Evolutionary conservation across 2,113 vertebrate species (phyloP).

Genomic region (Pseudorhombus dupliciocellatus): DNA sequence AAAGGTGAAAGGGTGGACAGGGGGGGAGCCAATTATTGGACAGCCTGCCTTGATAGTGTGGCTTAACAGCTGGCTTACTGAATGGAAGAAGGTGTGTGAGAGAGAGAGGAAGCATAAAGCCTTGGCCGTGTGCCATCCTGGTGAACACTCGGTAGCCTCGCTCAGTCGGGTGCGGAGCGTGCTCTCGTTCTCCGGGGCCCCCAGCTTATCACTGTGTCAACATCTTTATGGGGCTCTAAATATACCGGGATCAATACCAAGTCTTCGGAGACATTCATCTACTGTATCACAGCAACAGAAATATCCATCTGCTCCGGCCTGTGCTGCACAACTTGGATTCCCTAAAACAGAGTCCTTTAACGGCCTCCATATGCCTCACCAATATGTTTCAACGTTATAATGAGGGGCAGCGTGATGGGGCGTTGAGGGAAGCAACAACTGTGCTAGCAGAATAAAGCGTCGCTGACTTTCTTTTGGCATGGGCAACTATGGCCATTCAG

Average conservation of each 20-base stretch:
- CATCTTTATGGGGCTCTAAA: constrained; percentile 78
- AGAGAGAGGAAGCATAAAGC: constrained; percentile 51
- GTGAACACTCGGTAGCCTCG: constrained; percentile 48
- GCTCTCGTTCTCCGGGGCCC: constrained; percentile 58
- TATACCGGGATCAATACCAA: constrained; percentile 70
- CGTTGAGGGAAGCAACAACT: neutral
- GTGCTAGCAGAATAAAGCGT: neutral
- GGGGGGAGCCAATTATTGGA: constrained; percentile 81
- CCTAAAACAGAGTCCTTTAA: neutral
- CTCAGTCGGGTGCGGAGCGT: constrained; percentile 38
- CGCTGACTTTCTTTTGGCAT: no score
- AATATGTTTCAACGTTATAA: constrained; percentile 6
- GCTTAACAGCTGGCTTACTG: constrained; percentile 83
- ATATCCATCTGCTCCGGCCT: constrained; percentile 56
- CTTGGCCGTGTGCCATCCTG: constrained; percentile 57
- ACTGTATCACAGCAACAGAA: constrained; percentile 68
- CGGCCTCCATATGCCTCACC: constrained; percentile 21
- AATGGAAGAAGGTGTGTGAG: constrained; percentile 52
- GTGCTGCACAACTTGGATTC: constrained; percentile 13
- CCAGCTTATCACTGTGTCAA: constrained; percentile 74
- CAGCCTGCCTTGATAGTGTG: constrained; percentile 82
- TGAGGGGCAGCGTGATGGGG: neutral
- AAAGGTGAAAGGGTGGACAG: constrained; percentile 68
- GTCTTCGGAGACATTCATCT: constrained; percentile 66
- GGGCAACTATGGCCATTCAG: no score